Evolutionary conservation across 2,888 invertebrate species (phyloP), one percentile per base, ranked within the genome.

Genomic region (Allophyes oxyacanthae): DNA sequence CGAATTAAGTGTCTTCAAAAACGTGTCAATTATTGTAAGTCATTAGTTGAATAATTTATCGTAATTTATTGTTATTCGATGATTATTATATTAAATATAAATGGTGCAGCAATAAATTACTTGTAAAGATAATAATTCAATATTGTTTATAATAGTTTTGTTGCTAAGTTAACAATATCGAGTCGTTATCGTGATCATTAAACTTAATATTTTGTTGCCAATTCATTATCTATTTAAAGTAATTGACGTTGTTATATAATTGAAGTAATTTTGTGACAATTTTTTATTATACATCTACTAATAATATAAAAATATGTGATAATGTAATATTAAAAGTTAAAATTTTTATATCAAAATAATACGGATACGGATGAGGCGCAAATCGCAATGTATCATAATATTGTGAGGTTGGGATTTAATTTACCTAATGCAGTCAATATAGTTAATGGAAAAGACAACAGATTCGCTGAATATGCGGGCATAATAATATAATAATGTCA

Each of bases 371-470:
- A 8, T 6, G 28, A 2, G 28, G 3, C 20, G 26, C 33, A 44
- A 13, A 8, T 11, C 45, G 25, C 40, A 43, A 26, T 63, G 58
- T 45, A 53, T 57, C 34, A 4, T 20, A 4, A 3, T 20, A 44
- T 13, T n/a, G n/a, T n/a, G n/a, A n/a, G n/a, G 36, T 28, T 20
- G 48, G 25, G 41, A 57, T 64, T 56, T 53, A 36, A 70, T 68
- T 26, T 37, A 9, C 38, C 13, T 66, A 71, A 70, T 70, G 66
- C 67, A 63, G 14, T 52, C 43, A 50, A 69, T 71, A 63, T 33
- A 28, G 43, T 13, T 51, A 43, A 58, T 66, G 63, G 61, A 0
- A 44, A 11, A 40, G 38, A 55, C 54, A 52, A 55, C 55, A 34
- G 26, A 26, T 40, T 52, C 20, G 11, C 9, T 26, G 34, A 44